These are phyloP conservation scores for Bombus waltoni DNA, from an alignment of 1,140 invertebrate genomes.

Conservation along the genomic window DNA sequence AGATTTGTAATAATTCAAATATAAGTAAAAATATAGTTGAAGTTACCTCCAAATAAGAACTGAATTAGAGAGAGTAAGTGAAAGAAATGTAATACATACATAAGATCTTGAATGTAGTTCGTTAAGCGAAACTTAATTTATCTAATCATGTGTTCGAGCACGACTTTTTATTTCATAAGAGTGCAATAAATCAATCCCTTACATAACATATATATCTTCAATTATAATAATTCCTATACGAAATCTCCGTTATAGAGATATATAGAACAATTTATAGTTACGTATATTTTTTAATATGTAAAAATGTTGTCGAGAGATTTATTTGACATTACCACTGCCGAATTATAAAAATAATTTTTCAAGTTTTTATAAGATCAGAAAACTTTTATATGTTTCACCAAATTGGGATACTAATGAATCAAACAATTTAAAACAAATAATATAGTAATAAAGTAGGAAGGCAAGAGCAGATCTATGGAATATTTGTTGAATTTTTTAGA, in stretches of 20 bases:
- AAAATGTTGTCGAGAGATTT: background rate
- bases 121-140: background rate
- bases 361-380: background rate
- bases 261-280: background rate
- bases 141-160: conserved; percentile 21
- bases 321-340: background rate
- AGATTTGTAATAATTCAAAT: background rate
- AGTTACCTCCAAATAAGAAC: background rate
- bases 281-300: background rate
- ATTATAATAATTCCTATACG: background rate
- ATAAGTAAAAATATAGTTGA: background rate
- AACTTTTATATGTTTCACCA: background rate
- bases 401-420: background rate
- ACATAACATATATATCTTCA: background rate
- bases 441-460: background rate
- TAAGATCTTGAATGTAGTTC: background rate
- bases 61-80: background rate
- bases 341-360: background rate
- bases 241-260: background rate
- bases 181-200: background rate
- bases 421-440: background rate
- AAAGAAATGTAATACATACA: background rate
- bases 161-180: conserved; percentile 12
- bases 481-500: background rate
- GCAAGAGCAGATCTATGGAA: background rate